Conservation (phyloP, 2,113 vertebrate genomes). For the Mobula hypostoma region DNA sequence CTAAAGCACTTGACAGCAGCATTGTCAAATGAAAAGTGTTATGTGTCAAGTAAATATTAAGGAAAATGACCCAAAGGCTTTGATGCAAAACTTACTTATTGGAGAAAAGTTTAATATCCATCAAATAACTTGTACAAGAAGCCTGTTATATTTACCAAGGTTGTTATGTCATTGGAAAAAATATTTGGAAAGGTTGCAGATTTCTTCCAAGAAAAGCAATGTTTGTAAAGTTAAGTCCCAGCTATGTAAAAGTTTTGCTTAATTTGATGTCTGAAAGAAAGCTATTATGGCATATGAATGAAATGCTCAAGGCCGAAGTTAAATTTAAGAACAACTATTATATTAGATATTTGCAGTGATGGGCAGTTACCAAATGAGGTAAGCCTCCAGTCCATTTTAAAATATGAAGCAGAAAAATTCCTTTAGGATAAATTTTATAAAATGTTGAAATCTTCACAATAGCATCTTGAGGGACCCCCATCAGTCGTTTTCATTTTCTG, state of each 20-base stretch:
- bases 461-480: neutral
- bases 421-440: neutral
- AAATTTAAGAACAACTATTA: neutral
- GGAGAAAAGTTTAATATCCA: neutral
- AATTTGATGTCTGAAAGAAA: neutral
- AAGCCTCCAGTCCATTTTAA: neutral
- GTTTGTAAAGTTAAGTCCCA: neutral
- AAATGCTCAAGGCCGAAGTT: neutral
- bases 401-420: slow-evolving; percentile 16
- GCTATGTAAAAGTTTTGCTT: neutral
- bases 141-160: neutral
- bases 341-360: neutral
- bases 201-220: neutral
- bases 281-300: neutral
- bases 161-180: no score
- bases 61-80: neutral
- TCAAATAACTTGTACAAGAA: neutral
- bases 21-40: neutral
- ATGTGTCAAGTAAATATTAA: neutral
- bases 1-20: neutral
- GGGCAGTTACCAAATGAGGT: neutral
- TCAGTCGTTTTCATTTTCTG: neutral
- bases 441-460: neutral
- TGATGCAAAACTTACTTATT: neutral
- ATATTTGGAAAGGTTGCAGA: neutral